A percentile compares a stretch with the other conserved stretches of the same genome.
Evolutionary conservation across 2,113 vertebrate species (phyloP).

Genomic region (Sorex fumeus): DNA sequence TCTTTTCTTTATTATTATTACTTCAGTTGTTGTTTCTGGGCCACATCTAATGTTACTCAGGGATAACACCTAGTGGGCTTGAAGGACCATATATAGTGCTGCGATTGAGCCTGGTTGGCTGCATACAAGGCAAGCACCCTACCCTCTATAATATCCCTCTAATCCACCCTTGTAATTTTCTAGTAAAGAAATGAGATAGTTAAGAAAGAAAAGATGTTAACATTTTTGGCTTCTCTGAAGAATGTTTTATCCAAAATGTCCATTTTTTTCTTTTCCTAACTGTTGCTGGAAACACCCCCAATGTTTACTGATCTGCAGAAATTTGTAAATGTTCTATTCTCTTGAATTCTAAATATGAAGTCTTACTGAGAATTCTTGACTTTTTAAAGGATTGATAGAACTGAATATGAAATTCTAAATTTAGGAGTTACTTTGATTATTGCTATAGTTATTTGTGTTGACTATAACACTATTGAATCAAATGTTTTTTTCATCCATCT

Average conservation of each 20-base stretch:
- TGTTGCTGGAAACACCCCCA: neutral
- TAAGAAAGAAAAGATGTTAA: constrained; percentile 14
- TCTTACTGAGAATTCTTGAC: constrained; percentile 46
- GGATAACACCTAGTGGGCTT: too few species aligned
- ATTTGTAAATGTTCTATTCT: constrained; percentile 46
- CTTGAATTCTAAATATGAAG: constrained; percentile 49
- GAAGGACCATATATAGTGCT: too few species aligned
- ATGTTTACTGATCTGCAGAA: neutral
- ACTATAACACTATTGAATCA: neutral
- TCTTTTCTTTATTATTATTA: too few species aligned
- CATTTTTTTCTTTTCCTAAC: constrained; percentile 25
- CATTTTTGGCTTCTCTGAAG: constrained; percentile 35
- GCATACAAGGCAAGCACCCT: too few species aligned
- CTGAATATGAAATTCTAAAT: constrained; percentile 43
- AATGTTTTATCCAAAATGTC: constrained; percentile 7
- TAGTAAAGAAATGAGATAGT: neutral
- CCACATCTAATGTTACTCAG: too few species aligned
- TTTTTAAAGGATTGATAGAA: constrained; percentile 59
- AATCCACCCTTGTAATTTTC: constrained; percentile 32
- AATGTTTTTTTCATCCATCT: neutral
- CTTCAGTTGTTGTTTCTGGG: too few species aligned
- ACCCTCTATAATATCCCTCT: too few species aligned
- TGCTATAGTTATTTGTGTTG: constrained; percentile 33
- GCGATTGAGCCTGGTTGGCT: too few species aligned
- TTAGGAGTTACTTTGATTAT: neutral